Evolutionary conservation across 2,888 invertebrate genomes (phyloP).

Genomic region (Junonia oenone): DNA sequence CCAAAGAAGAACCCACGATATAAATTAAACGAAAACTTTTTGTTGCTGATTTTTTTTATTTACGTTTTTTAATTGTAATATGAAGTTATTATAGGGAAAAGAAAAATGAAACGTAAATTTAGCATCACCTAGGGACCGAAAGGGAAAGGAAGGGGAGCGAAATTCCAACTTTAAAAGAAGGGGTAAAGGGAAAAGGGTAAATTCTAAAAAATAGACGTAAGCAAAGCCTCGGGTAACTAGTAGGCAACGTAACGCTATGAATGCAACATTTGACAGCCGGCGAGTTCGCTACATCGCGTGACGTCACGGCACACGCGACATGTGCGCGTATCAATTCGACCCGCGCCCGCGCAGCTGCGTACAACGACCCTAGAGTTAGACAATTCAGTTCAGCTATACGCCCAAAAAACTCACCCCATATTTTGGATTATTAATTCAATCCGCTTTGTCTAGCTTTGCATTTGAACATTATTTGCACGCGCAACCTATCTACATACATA

Average conservation of each 20-base stretch:
- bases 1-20: too few relatives aligned
- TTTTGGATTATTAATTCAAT: conserved; percentile 65
- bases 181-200: too few relatives aligned
- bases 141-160: too few relatives aligned
- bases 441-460: conserved; percentile 60
- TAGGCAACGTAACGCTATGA: not conserved
- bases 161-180: too few relatives aligned
- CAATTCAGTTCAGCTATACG: conserved; percentile 44
- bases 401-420: conserved; percentile 58
- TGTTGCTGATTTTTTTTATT: too few relatives aligned
- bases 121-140: too few relatives aligned
- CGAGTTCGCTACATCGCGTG: conserved; percentile 40
- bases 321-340: conserved; percentile 70
- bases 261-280: conserved; percentile 22
- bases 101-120: too few relatives aligned
- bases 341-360: conserved; percentile 71
- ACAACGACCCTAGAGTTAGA: conserved; percentile 53
- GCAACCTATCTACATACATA: conserved; percentile 57
- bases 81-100: too few relatives aligned
- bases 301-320: conserved; percentile 49
- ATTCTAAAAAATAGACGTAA: too few relatives aligned
- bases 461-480: conserved; percentile 54
- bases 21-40: too few relatives aligned
- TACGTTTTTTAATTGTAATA: too few relatives aligned
- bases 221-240: too few relatives aligned